phyloP scores from a whole-genome alignment of 2,888 invertebrate genomes.

The Drosophila cognata region DNA sequence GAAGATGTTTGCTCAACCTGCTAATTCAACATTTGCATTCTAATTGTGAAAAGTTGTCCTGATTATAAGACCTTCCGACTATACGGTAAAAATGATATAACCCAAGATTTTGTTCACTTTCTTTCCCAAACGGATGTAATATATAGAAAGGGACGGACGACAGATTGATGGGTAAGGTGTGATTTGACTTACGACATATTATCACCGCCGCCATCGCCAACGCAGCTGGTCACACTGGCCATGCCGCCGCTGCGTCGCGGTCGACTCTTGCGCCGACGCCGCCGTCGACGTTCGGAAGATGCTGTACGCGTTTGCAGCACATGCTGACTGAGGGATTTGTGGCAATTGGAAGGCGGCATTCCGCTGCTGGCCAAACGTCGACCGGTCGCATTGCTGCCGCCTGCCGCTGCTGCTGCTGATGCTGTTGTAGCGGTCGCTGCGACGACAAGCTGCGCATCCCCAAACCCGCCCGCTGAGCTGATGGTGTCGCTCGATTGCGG shows the following conservation, averaged over 20 bases:
- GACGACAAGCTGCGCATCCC: slow-evolving; percentile 83
- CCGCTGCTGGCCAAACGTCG: slow-evolving; percentile 83
- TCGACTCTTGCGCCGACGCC: slow-evolving; percentile 83
- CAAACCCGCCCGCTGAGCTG: slow-evolving; percentile 84
- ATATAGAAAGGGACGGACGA: background rate
- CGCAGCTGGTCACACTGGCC: slow-evolving; percentile 80
- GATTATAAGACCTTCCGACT: background rate
- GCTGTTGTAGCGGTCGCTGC: slow-evolving; percentile 54
- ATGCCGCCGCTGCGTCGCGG: slow-evolving; percentile 82
- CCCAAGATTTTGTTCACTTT: background rate
- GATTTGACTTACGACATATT: slow-evolving; percentile 81
- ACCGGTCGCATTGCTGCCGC: slow-evolving; percentile 83
- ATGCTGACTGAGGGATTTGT: slow-evolving; percentile 84
- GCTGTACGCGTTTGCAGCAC: slow-evolving; percentile 83
- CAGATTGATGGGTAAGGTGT: background rate
- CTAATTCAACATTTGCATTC: background rate
- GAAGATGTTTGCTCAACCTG: background rate
- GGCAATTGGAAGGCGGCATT: slow-evolving; percentile 51
- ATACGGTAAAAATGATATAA: background rate
- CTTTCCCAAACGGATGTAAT: background rate
- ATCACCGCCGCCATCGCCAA: slow-evolving; percentile 78
- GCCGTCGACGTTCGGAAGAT: slow-evolving; percentile 83
- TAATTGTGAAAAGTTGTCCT: background rate
- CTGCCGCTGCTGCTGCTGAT: slow-evolving; percentile 55
- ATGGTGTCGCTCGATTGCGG: slow-evolving; percentile 83